These are phyloP conservation scores for Idaea dimidiata DNA, from an alignment of 2,888 invertebrate species.

Conservation along the genomic window DNA sequence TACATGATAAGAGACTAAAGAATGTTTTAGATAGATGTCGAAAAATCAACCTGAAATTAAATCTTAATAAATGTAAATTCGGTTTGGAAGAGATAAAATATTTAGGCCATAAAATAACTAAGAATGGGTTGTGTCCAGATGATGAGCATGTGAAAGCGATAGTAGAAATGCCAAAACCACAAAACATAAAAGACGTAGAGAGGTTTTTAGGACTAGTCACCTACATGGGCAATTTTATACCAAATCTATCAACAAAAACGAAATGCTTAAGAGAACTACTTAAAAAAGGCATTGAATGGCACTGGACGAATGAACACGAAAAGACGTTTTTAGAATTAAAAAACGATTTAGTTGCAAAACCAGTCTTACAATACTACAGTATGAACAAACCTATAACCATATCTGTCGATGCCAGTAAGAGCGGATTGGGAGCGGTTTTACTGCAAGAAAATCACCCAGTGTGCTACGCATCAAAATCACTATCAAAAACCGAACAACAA, in stretches of 20 bases:
- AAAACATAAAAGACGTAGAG: conserved; percentile 25
- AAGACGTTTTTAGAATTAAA: conserved; percentile 16
- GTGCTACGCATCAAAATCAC: too few species aligned
- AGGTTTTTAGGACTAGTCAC: conserved; percentile 30
- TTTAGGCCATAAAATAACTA: conserved; percentile 23
- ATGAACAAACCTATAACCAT: conserved; percentile 21
- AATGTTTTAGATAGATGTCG: conserved; percentile 21
- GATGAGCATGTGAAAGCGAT: conserved; percentile 23
- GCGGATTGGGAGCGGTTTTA: too few species aligned
- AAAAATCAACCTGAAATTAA: conserved; percentile 25
- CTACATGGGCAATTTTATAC: conserved; percentile 29
- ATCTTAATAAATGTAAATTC: conserved; percentile 26
- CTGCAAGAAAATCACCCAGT: too few species aligned
- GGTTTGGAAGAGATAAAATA: conserved; percentile 23
- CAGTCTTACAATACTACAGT: conserved; percentile 26
- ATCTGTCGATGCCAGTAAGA: too few species aligned
- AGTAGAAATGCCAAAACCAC: conserved; percentile 26
- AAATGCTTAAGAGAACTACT: conserved; percentile 22
- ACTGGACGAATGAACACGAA: conserved; percentile 23
- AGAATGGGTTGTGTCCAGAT: conserved; percentile 25
- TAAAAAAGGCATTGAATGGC: conserved; percentile 26
- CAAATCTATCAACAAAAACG: conserved; percentile 29
- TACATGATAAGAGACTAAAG: conserved; percentile 14
- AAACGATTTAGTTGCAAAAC: conserved; percentile 12
- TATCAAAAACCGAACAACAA: too few species aligned